phyloP scores from a whole-genome alignment of 2,797 vertebrate species.

The Eleutherodactylus coqui region DNA sequence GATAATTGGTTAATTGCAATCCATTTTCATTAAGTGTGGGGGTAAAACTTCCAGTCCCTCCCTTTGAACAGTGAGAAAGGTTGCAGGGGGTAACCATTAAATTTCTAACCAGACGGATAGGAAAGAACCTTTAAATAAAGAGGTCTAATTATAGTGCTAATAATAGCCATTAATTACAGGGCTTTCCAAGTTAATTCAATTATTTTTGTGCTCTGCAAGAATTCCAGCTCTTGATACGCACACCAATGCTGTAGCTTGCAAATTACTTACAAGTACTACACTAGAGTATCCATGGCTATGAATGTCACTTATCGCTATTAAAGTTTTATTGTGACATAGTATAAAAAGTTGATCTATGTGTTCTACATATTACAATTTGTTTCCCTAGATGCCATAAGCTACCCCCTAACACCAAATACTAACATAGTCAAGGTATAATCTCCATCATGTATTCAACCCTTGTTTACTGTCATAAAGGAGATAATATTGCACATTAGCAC shows the following conservation, averaged over 20 bases:
- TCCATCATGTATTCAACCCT: neutral
- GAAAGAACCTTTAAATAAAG: slow-evolving; percentile 63
- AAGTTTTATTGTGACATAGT: neutral
- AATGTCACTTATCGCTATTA: neutral
- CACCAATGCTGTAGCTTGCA: slow-evolving; percentile 33
- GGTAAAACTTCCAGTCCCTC: slow-evolving; percentile 52
- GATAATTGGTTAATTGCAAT: slow-evolving; percentile 62
- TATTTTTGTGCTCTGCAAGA: slow-evolving; percentile 56
- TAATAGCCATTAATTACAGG: slow-evolving; percentile 64
- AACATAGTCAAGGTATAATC: neutral
- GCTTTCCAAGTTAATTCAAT: slow-evolving; percentile 61
- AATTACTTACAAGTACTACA: slow-evolving; percentile 15
- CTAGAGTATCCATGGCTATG: slow-evolving; percentile 19
- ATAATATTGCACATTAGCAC: neutral
- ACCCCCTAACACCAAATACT: neutral
- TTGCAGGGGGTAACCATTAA: slow-evolving; percentile 64
- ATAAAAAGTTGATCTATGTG: neutral
- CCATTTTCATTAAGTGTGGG: slow-evolving; percentile 60
- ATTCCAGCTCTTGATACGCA: slow-evolving; percentile 39
- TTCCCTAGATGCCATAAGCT: neutral
- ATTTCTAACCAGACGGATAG: slow-evolving; percentile 60
- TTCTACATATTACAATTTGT: neutral
- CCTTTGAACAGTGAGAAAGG: slow-evolving; percentile 55
- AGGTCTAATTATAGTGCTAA: slow-evolving; percentile 64
- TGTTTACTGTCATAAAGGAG: neutral